Percentiles rank a stretch among this genome's conserved stretches.
Evolutionary conservation across 2,888 invertebrate genomes (phyloP).

Genomic region (Himalopsyche anomala): DNA sequence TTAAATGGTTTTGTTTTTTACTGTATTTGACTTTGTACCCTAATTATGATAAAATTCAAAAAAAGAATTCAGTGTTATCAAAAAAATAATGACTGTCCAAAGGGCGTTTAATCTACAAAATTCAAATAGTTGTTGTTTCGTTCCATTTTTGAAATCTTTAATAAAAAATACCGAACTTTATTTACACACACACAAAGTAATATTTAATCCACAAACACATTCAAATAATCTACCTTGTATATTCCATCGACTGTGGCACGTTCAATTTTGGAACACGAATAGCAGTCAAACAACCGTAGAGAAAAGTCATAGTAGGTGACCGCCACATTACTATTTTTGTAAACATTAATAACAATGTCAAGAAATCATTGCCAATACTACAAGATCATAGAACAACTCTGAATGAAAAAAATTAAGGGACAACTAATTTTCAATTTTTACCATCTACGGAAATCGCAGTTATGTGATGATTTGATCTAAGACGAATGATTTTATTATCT

Average conservation of each 20-base stretch:
- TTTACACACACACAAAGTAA: conserved; percentile 32
- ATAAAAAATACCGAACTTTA: conserved; percentile 5
- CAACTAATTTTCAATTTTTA: too few species aligned
- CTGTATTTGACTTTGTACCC: too few species aligned
- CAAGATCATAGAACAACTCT: too few species aligned
- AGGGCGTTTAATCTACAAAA: conserved; percentile 6
- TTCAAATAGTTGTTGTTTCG: not conserved
- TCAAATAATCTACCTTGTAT: conserved; percentile 27
- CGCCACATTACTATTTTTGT: not conserved
- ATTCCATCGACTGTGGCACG: conserved; percentile 49
- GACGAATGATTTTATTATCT: too few species aligned
- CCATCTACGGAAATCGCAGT: too few species aligned
- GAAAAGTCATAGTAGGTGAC: conserved; percentile 65
- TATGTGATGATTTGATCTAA: too few species aligned
- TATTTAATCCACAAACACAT: conserved; percentile 23
- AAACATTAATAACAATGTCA: not conserved
- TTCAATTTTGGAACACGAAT: conserved; percentile 61
- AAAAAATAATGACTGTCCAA: not conserved
- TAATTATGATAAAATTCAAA: too few species aligned
- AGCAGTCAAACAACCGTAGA: conserved; percentile 41
- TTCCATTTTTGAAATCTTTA: conserved; percentile 28
- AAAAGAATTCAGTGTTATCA: too few species aligned
- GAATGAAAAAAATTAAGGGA: too few species aligned
- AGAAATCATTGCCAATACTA: not conserved
- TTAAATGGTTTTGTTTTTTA: too few species aligned